These are phyloP conservation scores for Watsonalla cultraria DNA, from an alignment of 2,888 invertebrate species.

Conservation along the genomic window DNA sequence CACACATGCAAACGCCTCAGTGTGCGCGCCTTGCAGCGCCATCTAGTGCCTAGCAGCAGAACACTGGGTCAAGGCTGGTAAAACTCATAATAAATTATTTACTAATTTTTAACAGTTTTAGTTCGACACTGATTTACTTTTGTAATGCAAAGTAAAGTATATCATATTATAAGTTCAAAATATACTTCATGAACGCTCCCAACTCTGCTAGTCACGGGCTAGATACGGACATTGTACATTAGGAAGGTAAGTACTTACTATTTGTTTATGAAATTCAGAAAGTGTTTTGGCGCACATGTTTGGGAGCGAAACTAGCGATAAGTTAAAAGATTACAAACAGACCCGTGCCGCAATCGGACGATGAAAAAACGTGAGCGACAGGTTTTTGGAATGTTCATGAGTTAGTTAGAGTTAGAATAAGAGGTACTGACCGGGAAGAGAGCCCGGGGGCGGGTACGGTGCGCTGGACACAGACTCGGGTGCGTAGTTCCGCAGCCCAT, in stretches of 20 bases:
- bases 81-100: constrained; percentile 64
- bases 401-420: too few relatives aligned
- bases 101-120: constrained; percentile 51
- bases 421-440: constrained; percentile 73
- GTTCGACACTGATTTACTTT: constrained; percentile 16
- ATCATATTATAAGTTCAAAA: background rate
- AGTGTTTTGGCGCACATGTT: constrained; percentile 57
- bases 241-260: constrained; percentile 22
- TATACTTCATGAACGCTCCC: background rate
- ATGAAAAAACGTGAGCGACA: constrained; percentile 53
- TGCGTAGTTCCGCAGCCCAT: constrained; percentile 86
- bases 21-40: constrained; percentile 53
- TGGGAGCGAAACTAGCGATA: constrained; percentile 50
- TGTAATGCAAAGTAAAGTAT: background rate
- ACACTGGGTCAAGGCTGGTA: constrained; percentile 67
- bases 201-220: background rate
- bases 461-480: constrained; percentile 86
- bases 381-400: constrained; percentile 26
- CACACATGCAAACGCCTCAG: constrained; percentile 39
- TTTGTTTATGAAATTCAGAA: constrained; percentile 67
- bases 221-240: constrained; percentile 10
- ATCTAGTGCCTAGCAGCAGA: constrained; percentile 56
- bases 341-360: constrained; percentile 40
- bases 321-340: constrained; percentile 70
- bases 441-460: constrained; percentile 89